Evolutionary conservation across 2,888 invertebrate genomes (phyloP), one percentile per base, ranked within the genome.

Genomic region (Stenolophus ochropezus): DNA sequence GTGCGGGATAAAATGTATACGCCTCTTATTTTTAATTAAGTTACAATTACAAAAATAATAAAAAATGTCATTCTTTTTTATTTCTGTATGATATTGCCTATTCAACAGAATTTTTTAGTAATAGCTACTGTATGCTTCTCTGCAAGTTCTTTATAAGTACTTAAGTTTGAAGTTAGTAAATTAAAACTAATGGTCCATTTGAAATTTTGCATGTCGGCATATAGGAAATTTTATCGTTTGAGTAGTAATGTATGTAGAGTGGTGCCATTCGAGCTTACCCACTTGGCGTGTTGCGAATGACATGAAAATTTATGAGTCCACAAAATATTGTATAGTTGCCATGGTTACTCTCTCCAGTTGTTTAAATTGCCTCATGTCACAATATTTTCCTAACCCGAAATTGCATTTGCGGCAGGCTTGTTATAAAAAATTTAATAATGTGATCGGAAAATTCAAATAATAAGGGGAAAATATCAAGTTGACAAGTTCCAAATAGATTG

Each of bases 351-450:
- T 25, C 61, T n/a, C 14, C 61, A 23, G 3, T 61, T 61, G 61
- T 25, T 25, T 61, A 61, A 61, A 61, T 61, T 61, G 61, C 61
- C 25, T 25, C 25, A 61, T 25, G 61, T 14, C 23, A 25, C 21
- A 25, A 58, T 58, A 23, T 58, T 25, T 58, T 58, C 23, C 23
- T 61, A 25, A 14, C 14, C 2, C 14, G n/a, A n/a, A 23, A 61
- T 61, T 61, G 25, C 14, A 25, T 25, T 61, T 61, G 5, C 14
- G 61, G 25, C 8, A 56, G 21, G 21, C 21, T 1, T 58, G 4
- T 20, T 23, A 23, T 61, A 61, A 25, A 56, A 56, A 23, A 61
- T 61, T 61, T 61, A 61, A 61, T 61, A 61, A 61, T 4, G 25
- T 61, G 23, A n/a, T 14, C 2, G 8, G 25, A 61, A 61, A 14